phyloP scores from a whole-genome alignment of 2,113 vertebrate species.

The Macaca fascicularis region T2T-MFA8v1.1 NC_088394.1:58685001-58685500 shows the following conservation, averaged over 20 bases:
- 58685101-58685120: too few species aligned
- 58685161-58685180: too few species aligned
- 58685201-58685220: too few species aligned
- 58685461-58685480: conserved; percentile 49
- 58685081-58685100: too few species aligned
- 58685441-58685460: conserved; percentile 43
- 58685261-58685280: background rate
- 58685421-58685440: background rate
- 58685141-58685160: too few species aligned
- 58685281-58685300: background rate
- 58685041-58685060: too few species aligned
- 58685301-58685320: background rate
- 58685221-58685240: too few species aligned
- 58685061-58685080: too few species aligned
- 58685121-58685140: too few species aligned
- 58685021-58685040: too few species aligned
- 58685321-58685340: background rate
- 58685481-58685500: conserved; percentile 51
- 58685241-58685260: background rate
- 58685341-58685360: background rate
- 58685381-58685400: background rate
- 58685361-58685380: background rate
- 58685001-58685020: too few species aligned
- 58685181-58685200: too few species aligned
- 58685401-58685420: conserved; percentile 1